A percentile compares a stretch with the other conserved stretches of the same genome.
Evolutionary conservation across 1,140 invertebrate species (phyloP).

Genomic region (Brachionus manjavacas): DNA sequence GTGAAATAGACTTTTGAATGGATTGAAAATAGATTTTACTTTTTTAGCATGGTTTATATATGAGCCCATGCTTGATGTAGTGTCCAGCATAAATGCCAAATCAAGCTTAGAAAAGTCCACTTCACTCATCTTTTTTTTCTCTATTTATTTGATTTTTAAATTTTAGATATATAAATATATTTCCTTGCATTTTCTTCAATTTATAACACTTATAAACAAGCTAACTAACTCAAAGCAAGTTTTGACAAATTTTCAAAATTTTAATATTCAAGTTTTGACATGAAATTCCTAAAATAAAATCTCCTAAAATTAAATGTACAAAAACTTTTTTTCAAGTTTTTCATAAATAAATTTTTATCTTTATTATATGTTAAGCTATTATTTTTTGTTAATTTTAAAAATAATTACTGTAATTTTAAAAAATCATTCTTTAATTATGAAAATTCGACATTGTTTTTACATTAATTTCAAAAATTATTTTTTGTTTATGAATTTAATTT

Average conservation of each 20-base stretch:
- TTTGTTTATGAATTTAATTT: too few species aligned
- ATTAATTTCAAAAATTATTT: too few species aligned
- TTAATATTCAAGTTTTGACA: background rate
- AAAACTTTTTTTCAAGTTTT: too few species aligned
- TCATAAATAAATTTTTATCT: too few species aligned
- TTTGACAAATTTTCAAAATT: background rate
- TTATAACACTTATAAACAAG: background rate
- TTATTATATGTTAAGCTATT: too few species aligned
- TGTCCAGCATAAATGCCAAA: conserved; percentile 37
- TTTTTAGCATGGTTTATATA: conserved; percentile 27
- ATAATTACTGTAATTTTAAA: too few species aligned
- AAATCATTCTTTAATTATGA: too few species aligned
- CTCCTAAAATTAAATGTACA: too few species aligned
- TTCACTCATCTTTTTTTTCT: background rate
- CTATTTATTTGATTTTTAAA: background rate
- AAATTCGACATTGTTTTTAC: too few species aligned
- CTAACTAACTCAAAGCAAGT: background rate
- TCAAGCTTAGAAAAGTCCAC: conserved; percentile 26
- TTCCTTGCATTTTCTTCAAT: background rate
- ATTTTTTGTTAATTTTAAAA: too few species aligned
- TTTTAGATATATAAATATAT: background rate
- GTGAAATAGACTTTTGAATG: too few species aligned
- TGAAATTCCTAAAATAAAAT: too few species aligned
- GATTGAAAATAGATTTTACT: background rate
- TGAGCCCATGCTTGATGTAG: conserved; percentile 5